A percentile compares a stretch with the other conserved stretches of the same genome.
Conservation (phyloP, 1,140 invertebrate genomes). For the Vanessa atalanta region DNA sequence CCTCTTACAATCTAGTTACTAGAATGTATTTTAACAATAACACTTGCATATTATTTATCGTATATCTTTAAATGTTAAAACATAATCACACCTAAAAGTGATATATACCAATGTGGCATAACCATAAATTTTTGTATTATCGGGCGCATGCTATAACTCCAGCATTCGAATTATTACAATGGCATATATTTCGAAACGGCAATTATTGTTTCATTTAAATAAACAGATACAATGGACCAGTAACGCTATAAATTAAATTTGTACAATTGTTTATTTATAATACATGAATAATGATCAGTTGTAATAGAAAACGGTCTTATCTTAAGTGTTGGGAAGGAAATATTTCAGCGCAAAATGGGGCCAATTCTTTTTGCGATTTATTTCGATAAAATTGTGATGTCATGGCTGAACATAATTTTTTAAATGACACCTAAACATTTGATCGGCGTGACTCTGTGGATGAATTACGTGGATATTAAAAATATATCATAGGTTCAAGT, state of each 20-base stretch:
- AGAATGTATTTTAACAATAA: too few relatives aligned
- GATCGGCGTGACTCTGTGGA: too few relatives aligned
- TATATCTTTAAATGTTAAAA: not conserved
- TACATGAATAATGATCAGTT: not conserved
- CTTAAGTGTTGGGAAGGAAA: not conserved
- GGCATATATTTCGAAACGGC: slow-evolving; percentile 20
- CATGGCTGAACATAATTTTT: not conserved
- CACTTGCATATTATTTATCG: not conserved
- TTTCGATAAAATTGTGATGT: not conserved
- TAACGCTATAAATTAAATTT: slow-evolving; percentile 15
- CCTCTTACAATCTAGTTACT: too few relatives aligned
- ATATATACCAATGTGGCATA: slow-evolving; percentile 16
- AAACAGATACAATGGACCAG: slow-evolving; percentile 22
- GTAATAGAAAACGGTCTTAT: not conserved
- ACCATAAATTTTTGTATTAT: slow-evolving; percentile 25
- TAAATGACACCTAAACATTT: not conserved
- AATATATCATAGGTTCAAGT: too few relatives aligned
- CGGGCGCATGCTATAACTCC: slow-evolving; percentile 21
- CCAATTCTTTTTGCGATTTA: not conserved
- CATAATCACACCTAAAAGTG: not conserved
- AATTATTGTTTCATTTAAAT: slow-evolving; percentile 30
- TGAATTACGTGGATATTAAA: too few relatives aligned
- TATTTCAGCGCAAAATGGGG: not conserved
- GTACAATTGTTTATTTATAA: not conserved
- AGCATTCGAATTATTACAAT: slow-evolving; percentile 24